Evolutionary conservation across 2,888 invertebrate genomes (phyloP).

Genomic region (Orthosia incerta): DNA sequence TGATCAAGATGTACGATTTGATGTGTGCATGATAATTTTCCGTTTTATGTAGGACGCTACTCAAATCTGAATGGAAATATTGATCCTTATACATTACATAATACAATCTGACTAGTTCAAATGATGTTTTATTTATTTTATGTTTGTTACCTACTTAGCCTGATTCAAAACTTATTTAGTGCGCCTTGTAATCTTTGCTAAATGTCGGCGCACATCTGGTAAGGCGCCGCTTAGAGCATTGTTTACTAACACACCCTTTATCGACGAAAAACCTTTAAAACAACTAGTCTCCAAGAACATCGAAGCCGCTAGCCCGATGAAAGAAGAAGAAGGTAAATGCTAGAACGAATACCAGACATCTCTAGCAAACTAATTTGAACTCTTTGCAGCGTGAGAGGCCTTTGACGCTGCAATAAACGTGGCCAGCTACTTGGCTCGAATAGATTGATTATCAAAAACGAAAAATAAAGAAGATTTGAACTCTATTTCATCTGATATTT

Average conservation of each 20-base stretch:
- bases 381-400: too few relatives aligned
- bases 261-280: too few relatives aligned
- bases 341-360: not conserved
- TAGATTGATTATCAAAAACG: too few relatives aligned
- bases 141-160: not conserved
- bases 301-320: too few relatives aligned
- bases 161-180: not conserved
- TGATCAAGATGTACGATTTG: slow-evolving; percentile 68
- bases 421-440: too few relatives aligned
- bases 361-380: not conserved
- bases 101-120: slow-evolving; percentile 87
- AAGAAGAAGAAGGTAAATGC: too few relatives aligned
- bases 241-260: not conserved
- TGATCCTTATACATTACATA: slow-evolving; percentile 80
- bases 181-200: not conserved
- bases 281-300: too few relatives aligned
- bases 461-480: too few relatives aligned
- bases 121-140: slow-evolving; percentile 71
- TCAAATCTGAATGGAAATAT: slow-evolving; percentile 81
- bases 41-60: slow-evolving; percentile 81
- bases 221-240: not conserved
- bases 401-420: too few relatives aligned
- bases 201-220: not conserved
- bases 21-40: slow-evolving; percentile 81
- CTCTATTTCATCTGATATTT: too few relatives aligned